phyloP scores from a whole-genome alignment of 1,140 invertebrate genomes.

The Antheraea mylitta region DNA sequence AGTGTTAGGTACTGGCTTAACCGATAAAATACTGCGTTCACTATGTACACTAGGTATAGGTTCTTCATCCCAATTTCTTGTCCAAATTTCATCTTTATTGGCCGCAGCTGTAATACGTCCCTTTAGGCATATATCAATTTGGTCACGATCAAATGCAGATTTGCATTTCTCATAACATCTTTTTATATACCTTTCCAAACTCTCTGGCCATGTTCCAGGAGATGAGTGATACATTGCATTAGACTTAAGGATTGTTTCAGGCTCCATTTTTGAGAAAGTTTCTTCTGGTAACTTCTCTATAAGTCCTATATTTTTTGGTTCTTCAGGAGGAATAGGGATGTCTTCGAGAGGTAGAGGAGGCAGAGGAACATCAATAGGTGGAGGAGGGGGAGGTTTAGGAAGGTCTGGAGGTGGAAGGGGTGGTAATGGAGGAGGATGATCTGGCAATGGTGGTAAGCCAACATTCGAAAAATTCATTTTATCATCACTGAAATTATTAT shows the following conservation, averaged over 20 bases:
- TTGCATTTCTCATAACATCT: conserved; percentile 94
- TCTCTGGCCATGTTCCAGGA: conserved; percentile 84
- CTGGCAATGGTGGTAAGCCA: conserved; percentile 81
- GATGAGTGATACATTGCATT: conserved; percentile 66
- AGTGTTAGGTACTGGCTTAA: conserved; percentile 76
- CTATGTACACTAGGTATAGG: conserved; percentile 92
- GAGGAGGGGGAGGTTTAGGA: conserved; percentile 67
- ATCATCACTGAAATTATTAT: conserved; percentile 81
- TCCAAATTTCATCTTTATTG: conserved; percentile 90
- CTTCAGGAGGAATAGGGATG: conserved; percentile 61
- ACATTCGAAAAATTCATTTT: conserved; percentile 51
- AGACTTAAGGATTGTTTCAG: conserved; percentile 56
- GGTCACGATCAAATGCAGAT: conserved; percentile 93
- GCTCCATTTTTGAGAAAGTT: conserved; percentile 2
- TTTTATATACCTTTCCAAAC: conserved; percentile 91
- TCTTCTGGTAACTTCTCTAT: conserved; percentile 1
- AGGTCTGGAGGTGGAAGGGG: conserved; percentile 75
- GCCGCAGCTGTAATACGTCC: conserved; percentile 94
- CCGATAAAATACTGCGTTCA: conserved; percentile 83
- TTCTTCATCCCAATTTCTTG: conserved; percentile 95
- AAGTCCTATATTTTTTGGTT: conserved; percentile 22
- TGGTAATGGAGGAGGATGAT: conserved; percentile 77
- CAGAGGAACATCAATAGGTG: conserved; percentile 64
- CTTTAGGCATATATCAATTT: conserved; percentile 95
- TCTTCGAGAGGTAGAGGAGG: conserved; percentile 71